phyloP scores from a whole-genome alignment of 2,113 vertebrate species.

The Paradoxurus hermaphroditus region DNA sequence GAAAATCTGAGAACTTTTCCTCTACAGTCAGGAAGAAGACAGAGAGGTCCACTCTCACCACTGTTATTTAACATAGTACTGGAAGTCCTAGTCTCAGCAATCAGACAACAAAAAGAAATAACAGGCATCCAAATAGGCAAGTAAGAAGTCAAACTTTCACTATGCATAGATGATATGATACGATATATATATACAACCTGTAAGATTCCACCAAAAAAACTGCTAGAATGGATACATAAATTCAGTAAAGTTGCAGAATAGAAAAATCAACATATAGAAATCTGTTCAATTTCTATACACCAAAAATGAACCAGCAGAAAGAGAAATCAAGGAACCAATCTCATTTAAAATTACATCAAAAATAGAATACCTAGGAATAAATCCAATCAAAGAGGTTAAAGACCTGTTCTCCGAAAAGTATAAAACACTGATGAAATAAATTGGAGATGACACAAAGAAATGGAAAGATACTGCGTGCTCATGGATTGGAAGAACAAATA shows the following conservation, averaged over 20 bases:
- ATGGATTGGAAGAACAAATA: not conserved
- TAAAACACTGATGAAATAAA: not conserved
- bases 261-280: not conserved
- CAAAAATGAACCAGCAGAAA: not conserved
- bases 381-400: not conserved
- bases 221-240: not conserved
- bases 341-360: not conserved
- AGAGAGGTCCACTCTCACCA: not conserved
- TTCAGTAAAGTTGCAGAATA: not conserved
- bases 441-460: not conserved
- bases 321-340: not conserved
- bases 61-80: not conserved
- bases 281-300: not conserved
- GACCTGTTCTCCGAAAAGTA: not conserved
- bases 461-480: not conserved
- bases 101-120: not conserved
- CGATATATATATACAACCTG: not conserved
- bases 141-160: not conserved
- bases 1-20: not conserved
- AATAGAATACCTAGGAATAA: not conserved
- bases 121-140: not conserved
- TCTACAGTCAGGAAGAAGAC: no score
- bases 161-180: not conserved
- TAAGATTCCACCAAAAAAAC: not conserved
- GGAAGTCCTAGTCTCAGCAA: not conserved